Base-by-base conservation (phyloP, 2,113 vertebrate genomes). In the Rhinichthys klamathensis region DNA sequence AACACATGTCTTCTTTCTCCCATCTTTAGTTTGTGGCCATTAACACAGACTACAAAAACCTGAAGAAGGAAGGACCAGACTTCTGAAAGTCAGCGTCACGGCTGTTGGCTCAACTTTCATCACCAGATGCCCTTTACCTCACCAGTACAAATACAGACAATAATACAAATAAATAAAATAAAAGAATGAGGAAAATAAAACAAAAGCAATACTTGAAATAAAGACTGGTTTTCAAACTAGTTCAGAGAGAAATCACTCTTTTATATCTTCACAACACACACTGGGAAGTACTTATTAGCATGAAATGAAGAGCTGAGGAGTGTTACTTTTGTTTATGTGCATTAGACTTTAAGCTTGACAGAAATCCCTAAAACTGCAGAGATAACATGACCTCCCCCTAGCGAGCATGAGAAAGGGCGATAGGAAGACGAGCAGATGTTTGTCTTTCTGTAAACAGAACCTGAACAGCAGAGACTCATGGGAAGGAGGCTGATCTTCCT, bases 1-100 rank as follows among this genome's bases (percentile, higher is more conserved):
- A 38, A 12, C 13, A 12, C 16, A 15, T 56, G 0, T 81, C 51
- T 79, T 10, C 12, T 72, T 12, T 70, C 38, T 1, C 21, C 58
- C n/a, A n/a, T 25, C 35, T 18, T 32, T 87, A 98, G 97, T 97
- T 98, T 88, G 86, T 97, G 21, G 94, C 97, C 49, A 92, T 97
- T 89, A 93, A 88, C 88, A 97, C 95, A 0, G 96, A 98, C 92
- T 98, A 98, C 90, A 96, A 97, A 92, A 96, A 92, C 84, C 93
- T 97, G 91, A 98, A 99, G 96, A 98, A 98, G 88, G 96, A 98
- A 0, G 95, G 97, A 3, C 97, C 97, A 0, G 94, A 97, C 13
- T 99, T 96, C 93, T 99, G 92, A 97, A 81, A 13, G n/a, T n/a
- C n/a, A n/a, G 41, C 23, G 2, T 46, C 11, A 46, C 12, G 4